Conservation (phyloP, 2,113 vertebrate genomes). For the Lepisosteus osseus region DNA sequence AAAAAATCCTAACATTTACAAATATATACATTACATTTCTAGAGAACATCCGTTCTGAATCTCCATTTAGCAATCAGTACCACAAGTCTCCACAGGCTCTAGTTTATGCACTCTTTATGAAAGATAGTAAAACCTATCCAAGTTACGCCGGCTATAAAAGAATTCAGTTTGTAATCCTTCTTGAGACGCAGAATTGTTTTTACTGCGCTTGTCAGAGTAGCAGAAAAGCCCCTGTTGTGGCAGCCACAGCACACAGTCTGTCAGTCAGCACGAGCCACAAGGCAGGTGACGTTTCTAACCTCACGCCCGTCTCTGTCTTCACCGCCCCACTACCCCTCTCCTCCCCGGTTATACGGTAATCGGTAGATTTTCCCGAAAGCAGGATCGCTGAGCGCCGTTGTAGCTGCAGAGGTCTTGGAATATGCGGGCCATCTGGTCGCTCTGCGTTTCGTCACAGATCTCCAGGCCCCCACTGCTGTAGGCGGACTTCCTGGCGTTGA, state of each 20-base stretch:
- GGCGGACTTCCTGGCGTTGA: constrained; percentile 54
- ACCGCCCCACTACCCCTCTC: not conserved
- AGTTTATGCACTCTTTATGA: not conserved
- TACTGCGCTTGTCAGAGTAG: too few species aligned
- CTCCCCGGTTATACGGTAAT: constrained; percentile 76
- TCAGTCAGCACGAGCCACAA: too few species aligned
- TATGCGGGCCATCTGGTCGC: constrained; percentile 67
- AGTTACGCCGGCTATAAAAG: not conserved
- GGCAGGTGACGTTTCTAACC: too few species aligned
- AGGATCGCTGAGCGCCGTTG: constrained; percentile 66
- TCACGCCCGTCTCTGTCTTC: too few species aligned
- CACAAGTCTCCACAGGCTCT: too few species aligned
- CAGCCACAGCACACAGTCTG: too few species aligned
- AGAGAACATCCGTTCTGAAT: too few species aligned
- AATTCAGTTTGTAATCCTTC: constrained; percentile 5
- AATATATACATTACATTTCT: too few species aligned
- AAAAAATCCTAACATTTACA: too few species aligned
- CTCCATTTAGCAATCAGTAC: too few species aligned
- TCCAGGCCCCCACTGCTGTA: constrained; percentile 56
- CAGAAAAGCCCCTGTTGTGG: too few species aligned
- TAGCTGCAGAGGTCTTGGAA: constrained; percentile 72
- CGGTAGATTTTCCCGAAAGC: constrained; percentile 85
- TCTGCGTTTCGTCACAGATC: constrained; percentile 50
- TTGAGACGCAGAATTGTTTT: too few species aligned
- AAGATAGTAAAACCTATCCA: constrained; percentile 75